phyloP scores from a whole-genome alignment of 2,888 invertebrate genomes.

The Latrodectus hesperus region DNA sequence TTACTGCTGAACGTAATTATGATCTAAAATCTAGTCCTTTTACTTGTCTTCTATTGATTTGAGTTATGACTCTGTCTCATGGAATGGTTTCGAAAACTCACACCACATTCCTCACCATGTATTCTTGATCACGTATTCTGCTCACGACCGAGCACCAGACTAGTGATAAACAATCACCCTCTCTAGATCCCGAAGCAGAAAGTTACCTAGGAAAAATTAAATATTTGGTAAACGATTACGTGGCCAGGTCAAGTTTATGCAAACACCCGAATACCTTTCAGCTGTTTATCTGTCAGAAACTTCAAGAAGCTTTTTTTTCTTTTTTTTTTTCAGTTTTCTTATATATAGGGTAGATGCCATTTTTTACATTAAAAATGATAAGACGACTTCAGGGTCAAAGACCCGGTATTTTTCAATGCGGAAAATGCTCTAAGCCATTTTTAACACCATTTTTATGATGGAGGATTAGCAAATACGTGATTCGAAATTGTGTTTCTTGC shows the following conservation, averaged over 20 bases:
- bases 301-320: not conserved
- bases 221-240: not conserved
- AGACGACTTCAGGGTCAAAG: constrained; percentile 40
- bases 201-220: not conserved
- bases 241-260: constrained; percentile 42
- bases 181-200: not conserved
- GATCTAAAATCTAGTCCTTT: too few species aligned
- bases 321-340: not conserved
- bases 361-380: constrained; percentile 15
- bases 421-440: not conserved
- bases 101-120: too few species aligned
- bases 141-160: not conserved
- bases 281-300: not conserved
- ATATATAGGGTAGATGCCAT: not conserved
- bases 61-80: too few species aligned
- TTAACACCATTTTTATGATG: not conserved
- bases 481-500: not conserved
- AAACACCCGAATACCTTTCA: constrained; percentile 3
- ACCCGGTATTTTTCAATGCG: constrained; percentile 25
- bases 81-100: too few species aligned
- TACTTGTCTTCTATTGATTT: too few species aligned
- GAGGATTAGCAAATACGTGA: not conserved
- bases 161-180: not conserved
- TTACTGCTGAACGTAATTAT: too few species aligned
- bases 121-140: not conserved